Evolutionary conservation across 2,113 vertebrate species (phyloP), one percentile per base, ranked within the genome.

Genomic region (Oryzias celebensis): DNA sequence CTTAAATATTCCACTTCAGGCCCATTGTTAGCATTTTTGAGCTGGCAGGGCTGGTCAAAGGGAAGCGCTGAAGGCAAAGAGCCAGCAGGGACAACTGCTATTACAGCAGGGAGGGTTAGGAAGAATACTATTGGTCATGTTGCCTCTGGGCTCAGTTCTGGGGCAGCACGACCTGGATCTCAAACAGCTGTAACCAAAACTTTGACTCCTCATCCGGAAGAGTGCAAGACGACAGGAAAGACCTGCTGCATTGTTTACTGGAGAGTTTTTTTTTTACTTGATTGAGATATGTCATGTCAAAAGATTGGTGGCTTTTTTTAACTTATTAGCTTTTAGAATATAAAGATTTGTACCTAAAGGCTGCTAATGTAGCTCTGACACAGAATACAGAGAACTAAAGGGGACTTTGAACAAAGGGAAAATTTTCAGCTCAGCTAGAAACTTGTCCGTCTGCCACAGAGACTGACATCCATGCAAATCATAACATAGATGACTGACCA

Each of bases 381-480:
- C 45, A 65, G 26, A 52, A 70, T 45, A 20, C 7, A 7, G 66
- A 41, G 50, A 43, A 36, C 64, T 63, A 31, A 83, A 67, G 15
- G 22, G 36, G 41, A 50, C 65, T 71, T 31, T 73, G 53, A 60
- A 51, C 55, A 61, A 65, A 66, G 14, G 49, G 41, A 51, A 66
- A 2, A 53, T 28, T 58, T 73, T 44, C 68, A 63, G 73, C 83
- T 72, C 78, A 79, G 81, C 65, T 14, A 57, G 68, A 71, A 68
- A 51, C 68, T 72, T 85, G 77, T 85, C 56, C 62, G 1, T 52
- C 77, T 64, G 75, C 77, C 62, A 61, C 76, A 53, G 75, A 76
- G 72, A 85, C 73, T 87, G 88, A 90, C 87, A 89, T 74, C 83
- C 84, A 80, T 90, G 85, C 78, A 91, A 91, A 91, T 91, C 85